Percentiles rank a stretch among this genome's conserved stretches.
These are phyloP conservation scores for Tetramorium bicarinatum DNA, from an alignment of 2,888 invertebrate genomes.

Conservation along the genomic window DNA sequence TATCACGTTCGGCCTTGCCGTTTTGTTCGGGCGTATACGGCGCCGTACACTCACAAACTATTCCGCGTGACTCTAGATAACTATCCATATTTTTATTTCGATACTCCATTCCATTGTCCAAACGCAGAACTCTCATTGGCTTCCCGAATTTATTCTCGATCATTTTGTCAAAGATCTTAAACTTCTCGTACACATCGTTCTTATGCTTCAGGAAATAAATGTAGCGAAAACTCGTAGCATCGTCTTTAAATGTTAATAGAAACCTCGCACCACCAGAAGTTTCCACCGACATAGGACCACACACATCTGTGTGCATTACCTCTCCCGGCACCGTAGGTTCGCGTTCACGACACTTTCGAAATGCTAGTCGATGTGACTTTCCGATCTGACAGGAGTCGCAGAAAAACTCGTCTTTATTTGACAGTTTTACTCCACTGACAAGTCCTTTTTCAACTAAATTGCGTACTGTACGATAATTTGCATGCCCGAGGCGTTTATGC, in stretches of 20 bases:
- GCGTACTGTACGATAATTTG: no score
- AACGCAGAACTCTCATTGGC: neutral
- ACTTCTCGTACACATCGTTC: neutral
- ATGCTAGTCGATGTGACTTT: neutral
- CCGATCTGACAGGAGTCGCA: neutral
- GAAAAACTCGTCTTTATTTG: no score
- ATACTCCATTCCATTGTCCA: neutral
- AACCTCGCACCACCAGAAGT: neutral
- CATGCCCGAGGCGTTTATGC: neutral
- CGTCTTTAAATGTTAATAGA: neutral
- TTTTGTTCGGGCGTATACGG: neutral
- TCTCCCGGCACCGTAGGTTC: neutral
- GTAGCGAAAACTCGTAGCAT: neutral
- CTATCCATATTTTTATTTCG: neutral
- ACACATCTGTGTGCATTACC: neutral
- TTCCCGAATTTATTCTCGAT: neutral
- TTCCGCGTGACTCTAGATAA: neutral
- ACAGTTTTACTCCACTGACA: no score
- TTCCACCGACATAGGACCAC: neutral
- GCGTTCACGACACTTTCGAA: neutral
- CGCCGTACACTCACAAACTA: neutral
- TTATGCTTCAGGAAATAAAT: neutral
- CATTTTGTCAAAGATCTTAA: neutral
- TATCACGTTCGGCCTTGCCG: neutral
- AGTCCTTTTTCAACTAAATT: no score